phyloP scores from a whole-genome alignment of 2,113 vertebrate genomes.

The Scomber japonicus region DNA sequence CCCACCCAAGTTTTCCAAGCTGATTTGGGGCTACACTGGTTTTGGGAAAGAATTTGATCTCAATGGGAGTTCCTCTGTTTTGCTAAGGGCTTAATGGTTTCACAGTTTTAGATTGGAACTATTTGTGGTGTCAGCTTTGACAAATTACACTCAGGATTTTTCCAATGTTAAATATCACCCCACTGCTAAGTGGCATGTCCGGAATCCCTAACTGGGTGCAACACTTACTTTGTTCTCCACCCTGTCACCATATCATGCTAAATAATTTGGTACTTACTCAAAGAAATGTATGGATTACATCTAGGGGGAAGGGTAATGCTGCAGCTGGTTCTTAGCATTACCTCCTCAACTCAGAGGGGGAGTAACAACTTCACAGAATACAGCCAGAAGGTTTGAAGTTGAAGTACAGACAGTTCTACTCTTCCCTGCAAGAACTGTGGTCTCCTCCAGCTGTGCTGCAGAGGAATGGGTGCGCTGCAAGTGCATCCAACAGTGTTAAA shows the following conservation, averaged over 20 bases:
- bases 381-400: constrained; percentile 62
- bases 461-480: constrained; percentile 60
- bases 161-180: constrained; percentile 59
- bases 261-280: constrained; percentile 46
- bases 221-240: constrained; percentile 48
- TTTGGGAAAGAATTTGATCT: constrained; percentile 69
- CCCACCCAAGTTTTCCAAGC: constrained; percentile 49
- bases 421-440: constrained; percentile 62
- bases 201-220: constrained; percentile 47
- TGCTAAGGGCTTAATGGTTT: constrained; percentile 63
- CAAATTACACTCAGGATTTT: constrained; percentile 68
- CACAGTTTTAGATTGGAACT: constrained; percentile 52
- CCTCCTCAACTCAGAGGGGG: constrained; percentile 34
- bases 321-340: constrained; percentile 25
- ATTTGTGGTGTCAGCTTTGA: constrained; percentile 70
- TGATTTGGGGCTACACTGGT: constrained; percentile 53
- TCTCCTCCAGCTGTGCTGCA: constrained; percentile 74
- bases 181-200: constrained; percentile 55
- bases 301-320: constrained; percentile 9
- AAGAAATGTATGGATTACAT: constrained; percentile 32
- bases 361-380: constrained; percentile 48
- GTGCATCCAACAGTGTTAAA: constrained; percentile 63
- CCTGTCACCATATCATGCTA: constrained; percentile 44
- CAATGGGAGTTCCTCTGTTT: constrained; percentile 76
- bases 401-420: constrained; percentile 49